A percentile compares a stretch with the other conserved stretches of the same genome.
Evolutionary conservation across 2,888 invertebrate species (phyloP).

Genomic region (Xiphydria camelus): DNA sequence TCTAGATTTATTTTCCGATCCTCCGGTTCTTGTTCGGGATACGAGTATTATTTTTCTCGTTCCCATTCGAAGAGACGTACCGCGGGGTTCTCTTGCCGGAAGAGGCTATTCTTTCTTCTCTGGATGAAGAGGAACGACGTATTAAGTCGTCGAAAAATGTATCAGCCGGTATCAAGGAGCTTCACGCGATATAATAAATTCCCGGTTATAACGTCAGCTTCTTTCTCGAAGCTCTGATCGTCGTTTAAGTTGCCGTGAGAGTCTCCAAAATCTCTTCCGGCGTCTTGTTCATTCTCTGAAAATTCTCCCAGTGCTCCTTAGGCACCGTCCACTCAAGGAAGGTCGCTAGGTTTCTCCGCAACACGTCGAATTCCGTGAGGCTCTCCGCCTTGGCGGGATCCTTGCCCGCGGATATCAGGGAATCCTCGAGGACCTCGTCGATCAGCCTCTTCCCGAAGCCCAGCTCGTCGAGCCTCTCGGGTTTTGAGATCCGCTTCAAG

Average conservation of each 20-base stretch:
- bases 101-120: too few species aligned
- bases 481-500: conserved; percentile 81
- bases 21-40: too few species aligned
- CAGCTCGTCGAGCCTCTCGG: conserved; percentile 74
- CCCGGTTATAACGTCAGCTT: too few species aligned
- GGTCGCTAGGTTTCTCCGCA: conserved; percentile 76
- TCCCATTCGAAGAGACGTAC: too few species aligned
- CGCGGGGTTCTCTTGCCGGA: too few species aligned
- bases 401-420: conserved; percentile 75
- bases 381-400: conserved; percentile 65
- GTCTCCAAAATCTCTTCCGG: conserved; percentile 80
- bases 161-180: too few species aligned
- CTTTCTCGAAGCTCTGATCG: not conserved
- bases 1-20: too few species aligned
- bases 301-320: conserved; percentile 74
- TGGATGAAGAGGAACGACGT: too few species aligned
- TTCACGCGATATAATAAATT: too few species aligned
- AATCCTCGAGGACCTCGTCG: conserved; percentile 79
- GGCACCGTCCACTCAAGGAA: conserved; percentile 83
- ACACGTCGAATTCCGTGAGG: conserved; percentile 65
- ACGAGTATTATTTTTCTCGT: too few species aligned
- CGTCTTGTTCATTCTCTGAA: conserved; percentile 72
- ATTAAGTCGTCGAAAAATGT: too few species aligned
- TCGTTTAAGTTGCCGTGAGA: conserved; percentile 60
- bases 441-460: conserved; percentile 77